phyloP scores from a whole-genome alignment of 2,888 invertebrate species.

The Drosophila limbata region DNA sequence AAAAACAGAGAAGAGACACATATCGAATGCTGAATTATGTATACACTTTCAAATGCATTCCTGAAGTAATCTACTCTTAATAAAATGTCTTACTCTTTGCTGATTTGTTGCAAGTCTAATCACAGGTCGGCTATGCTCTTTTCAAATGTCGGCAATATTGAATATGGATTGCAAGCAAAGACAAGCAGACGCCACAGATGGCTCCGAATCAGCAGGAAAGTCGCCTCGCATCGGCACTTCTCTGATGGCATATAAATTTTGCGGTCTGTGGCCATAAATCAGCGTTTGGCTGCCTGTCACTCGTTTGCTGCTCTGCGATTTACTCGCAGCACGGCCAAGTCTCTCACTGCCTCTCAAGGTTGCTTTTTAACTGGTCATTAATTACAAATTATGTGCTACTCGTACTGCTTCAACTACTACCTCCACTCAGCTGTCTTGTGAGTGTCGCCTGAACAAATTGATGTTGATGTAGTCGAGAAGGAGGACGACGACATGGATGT shows the following conservation, averaged over 20 bases:
- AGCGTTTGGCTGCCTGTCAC: slow-evolving; percentile 83
- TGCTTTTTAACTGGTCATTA: slow-evolving; percentile 78
- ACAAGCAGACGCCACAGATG: slow-evolving; percentile 53
- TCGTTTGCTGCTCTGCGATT: slow-evolving; percentile 54
- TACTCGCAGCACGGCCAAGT: slow-evolving; percentile 65
- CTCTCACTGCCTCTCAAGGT: slow-evolving; percentile 50
- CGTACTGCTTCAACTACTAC: slow-evolving; percentile 12
- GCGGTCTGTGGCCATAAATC: slow-evolving; percentile 81
- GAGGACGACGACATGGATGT: slow-evolving; percentile 34
- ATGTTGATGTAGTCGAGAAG: slow-evolving; percentile 55
- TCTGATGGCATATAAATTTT: slow-evolving; percentile 82
- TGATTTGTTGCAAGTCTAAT: not conserved
- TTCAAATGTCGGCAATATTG: slow-evolving; percentile 34
- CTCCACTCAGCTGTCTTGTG: slow-evolving; percentile 60
- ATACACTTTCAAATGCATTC: slow-evolving; percentile 22
- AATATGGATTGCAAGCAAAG: slow-evolving; percentile 64
- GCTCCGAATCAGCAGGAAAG: slow-evolving; percentile 40
- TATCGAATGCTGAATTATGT: slow-evolving; percentile 11
- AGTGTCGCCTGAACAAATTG: slow-evolving; percentile 78
- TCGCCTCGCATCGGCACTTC: slow-evolving; percentile 64
- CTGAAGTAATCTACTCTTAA: not conserved
- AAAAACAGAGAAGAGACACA: not conserved
- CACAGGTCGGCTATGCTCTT: slow-evolving; percentile 13
- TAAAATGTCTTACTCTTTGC: not conserved
- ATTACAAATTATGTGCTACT: slow-evolving; percentile 78